Percentiles rank a stretch among this genome's conserved stretches.
These are phyloP conservation scores for Herminia tarsipennalis DNA, from an alignment of 2,888 invertebrate genomes.

Conservation along the genomic window DNA sequence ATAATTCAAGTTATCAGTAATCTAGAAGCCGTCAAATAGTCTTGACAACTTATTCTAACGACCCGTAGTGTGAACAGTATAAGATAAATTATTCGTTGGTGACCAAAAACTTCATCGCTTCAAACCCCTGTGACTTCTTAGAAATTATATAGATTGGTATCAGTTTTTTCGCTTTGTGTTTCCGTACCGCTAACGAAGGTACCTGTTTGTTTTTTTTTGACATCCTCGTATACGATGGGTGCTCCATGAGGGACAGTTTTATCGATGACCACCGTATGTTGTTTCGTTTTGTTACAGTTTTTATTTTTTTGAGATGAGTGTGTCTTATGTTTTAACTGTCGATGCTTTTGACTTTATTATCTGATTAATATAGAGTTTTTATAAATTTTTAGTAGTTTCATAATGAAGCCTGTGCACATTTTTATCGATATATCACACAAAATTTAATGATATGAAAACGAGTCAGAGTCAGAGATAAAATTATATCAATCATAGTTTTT, in stretches of 20 bases:
- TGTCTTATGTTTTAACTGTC: not conserved
- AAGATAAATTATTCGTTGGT: slow-evolving; percentile 72
- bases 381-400: too few species aligned
- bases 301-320: slow-evolving; percentile 47
- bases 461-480: too few species aligned
- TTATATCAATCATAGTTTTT: too few species aligned
- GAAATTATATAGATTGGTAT: slow-evolving; percentile 79
- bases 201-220: slow-evolving; percentile 74
- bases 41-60: slow-evolving; percentile 77
- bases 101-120: slow-evolving; percentile 68
- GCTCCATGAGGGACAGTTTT: slow-evolving; percentile 72
- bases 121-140: slow-evolving; percentile 69
- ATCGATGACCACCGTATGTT: slow-evolving; percentile 79
- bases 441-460: too few species aligned
- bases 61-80: slow-evolving; percentile 75
- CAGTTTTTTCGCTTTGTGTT: slow-evolving; percentile 73
- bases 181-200: slow-evolving; percentile 79
- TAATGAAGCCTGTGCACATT: too few species aligned
- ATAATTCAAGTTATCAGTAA: slow-evolving; percentile 70
- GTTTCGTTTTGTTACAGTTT: slow-evolving; percentile 62
- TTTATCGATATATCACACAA: too few species aligned
- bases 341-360: not conserved
- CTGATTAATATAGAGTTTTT: too few species aligned
- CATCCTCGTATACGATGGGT: slow-evolving; percentile 53
- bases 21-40: slow-evolving; percentile 62